Evolutionary conservation across 1,140 invertebrate genomes (phyloP).

Genomic region (Penaeus indicus): DNA sequence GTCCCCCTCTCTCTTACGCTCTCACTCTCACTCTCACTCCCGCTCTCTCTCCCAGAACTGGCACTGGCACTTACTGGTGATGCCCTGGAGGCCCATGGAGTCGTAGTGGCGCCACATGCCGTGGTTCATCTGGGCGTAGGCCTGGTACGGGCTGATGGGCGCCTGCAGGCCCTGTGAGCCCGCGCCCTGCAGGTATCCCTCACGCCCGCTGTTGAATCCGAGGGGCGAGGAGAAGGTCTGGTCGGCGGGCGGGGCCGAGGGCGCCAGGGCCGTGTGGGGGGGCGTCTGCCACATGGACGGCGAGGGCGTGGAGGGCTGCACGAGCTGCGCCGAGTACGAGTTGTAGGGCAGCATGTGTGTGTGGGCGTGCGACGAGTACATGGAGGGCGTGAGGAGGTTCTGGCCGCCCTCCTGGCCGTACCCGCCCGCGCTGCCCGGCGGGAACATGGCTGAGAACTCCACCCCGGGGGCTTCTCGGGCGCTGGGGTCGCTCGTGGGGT

Average conservation of each 20-base stretch:
- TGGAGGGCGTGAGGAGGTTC: constrained; percentile 63
- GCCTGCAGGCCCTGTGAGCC: constrained; percentile 55
- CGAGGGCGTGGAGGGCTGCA: constrained; percentile 62
- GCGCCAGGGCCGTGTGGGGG: constrained; percentile 56
- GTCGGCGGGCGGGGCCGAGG: constrained; percentile 60
- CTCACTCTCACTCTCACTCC: neutral
- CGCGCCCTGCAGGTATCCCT: constrained; percentile 61
- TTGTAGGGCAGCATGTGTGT: constrained; percentile 65
- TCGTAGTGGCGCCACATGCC: constrained; percentile 61
- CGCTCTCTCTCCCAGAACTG: neutral
- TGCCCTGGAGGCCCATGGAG: constrained; percentile 63
- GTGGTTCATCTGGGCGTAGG: constrained; percentile 64
- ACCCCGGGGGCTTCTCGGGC: constrained; percentile 34
- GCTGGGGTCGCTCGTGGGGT: too few relatives aligned
- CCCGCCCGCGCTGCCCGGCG: constrained; percentile 59
- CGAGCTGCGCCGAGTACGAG: constrained; percentile 64
- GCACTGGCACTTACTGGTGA: constrained; percentile 53
- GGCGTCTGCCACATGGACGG: constrained; percentile 65
- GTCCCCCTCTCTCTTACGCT: too few relatives aligned
- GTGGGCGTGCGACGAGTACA: constrained; percentile 64
- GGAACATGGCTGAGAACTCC: constrained; percentile 63
- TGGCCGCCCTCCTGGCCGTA: constrained; percentile 64
- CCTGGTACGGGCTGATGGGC: constrained; percentile 61
- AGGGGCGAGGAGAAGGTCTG: constrained; percentile 62
- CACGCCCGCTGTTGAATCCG: constrained; percentile 60